Percentiles rank a stretch among this genome's conserved stretches.
phyloP scores from a whole-genome alignment of 2,113 vertebrate genomes.

The Candoia aspera region DNA sequence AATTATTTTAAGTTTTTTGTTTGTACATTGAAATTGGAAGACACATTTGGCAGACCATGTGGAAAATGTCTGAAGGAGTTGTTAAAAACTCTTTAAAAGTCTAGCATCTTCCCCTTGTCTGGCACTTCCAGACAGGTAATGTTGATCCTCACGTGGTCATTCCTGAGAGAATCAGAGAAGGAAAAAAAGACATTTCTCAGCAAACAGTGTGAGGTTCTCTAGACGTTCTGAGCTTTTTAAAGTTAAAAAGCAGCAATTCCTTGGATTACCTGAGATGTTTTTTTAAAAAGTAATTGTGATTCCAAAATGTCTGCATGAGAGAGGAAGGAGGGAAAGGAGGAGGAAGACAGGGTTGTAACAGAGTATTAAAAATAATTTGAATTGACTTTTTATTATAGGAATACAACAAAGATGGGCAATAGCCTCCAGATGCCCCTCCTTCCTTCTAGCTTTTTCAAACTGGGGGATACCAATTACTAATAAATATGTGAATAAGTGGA shows the following conservation, averaged over 20 bases:
- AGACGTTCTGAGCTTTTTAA: neutral
- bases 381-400: neutral
- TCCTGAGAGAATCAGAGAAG: neutral
- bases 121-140: neutral
- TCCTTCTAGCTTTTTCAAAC: neutral
- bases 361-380: neutral
- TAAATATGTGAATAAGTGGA: neutral
- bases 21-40: neutral
- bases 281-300: neutral
- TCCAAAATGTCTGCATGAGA: neutral
- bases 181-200: neutral
- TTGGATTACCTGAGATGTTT: neutral
- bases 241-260: neutral
- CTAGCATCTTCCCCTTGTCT: neutral
- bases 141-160: neutral
- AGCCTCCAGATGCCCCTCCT: neutral
- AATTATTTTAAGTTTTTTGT: neutral
- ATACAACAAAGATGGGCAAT: neutral
- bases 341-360: neutral
- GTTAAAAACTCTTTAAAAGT: neutral
- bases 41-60: neutral
- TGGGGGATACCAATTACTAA: neutral
- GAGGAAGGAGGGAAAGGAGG: neutral
- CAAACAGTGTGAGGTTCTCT: neutral
- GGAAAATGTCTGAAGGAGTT: neutral